A percentile compares a stretch with the other conserved stretches of the same genome.
phyloP scores from a whole-genome alignment of 2,113 vertebrate species.

The Danionella cerebrum region DNA sequence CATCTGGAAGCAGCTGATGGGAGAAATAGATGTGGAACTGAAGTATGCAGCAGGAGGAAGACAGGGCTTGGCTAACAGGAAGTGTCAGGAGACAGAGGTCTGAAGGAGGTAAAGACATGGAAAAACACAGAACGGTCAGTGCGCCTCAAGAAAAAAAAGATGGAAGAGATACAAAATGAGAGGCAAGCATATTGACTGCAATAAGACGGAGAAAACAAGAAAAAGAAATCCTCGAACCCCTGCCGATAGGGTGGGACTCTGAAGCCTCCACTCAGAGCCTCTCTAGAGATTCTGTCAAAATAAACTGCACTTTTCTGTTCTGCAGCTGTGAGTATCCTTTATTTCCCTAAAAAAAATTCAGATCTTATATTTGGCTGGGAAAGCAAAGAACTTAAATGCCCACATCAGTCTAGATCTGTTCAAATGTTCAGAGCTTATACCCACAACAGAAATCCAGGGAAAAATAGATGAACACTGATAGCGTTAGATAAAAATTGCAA shows the following conservation, averaged over 20 bases:
- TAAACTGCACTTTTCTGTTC: constrained; percentile 41
- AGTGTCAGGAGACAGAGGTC: constrained; percentile 53
- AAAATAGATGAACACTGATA: constrained; percentile 6
- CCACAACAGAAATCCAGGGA: not conserved
- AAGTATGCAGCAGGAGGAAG: constrained; percentile 51
- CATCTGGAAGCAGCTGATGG: constrained; percentile 43
- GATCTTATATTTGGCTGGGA: not conserved
- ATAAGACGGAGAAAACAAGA: constrained; percentile 1
- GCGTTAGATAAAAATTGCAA: not conserved
- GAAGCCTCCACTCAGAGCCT: constrained; percentile 32
- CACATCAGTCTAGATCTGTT: not conserved
- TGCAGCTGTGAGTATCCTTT: constrained; percentile 41
- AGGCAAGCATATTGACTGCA: not conserved
- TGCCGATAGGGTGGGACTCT: constrained; percentile 29
- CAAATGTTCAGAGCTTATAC: not conserved
- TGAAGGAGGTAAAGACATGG: constrained; percentile 41
- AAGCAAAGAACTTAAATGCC: constrained; percentile 12
- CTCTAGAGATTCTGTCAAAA: constrained; percentile 44
- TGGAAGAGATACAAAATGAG: not conserved
- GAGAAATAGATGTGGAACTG: constrained; percentile 15
- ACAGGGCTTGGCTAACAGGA: constrained; percentile 50
- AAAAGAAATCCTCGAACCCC: constrained; percentile 45
- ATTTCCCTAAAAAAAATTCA: constrained; percentile 6
- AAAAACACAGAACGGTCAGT: constrained; percentile 14
- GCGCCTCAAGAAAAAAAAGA: constrained; percentile 20